These are phyloP conservation scores for Merluccius polli DNA, from an alignment of 2,797 vertebrate genomes.

Conservation along the genomic window DNA sequence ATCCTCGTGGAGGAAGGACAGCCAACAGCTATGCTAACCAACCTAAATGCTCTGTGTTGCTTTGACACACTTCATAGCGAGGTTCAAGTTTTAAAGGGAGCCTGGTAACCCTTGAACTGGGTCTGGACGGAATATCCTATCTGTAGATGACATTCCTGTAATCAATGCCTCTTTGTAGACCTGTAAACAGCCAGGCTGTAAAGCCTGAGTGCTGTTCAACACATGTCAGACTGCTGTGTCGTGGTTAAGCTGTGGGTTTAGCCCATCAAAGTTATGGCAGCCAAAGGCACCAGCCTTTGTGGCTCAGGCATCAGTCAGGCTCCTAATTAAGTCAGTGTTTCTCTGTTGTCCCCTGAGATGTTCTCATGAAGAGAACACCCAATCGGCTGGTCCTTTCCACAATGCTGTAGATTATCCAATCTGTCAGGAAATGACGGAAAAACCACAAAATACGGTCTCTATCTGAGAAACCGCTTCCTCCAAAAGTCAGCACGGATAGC, in stretches of 20 bases:
- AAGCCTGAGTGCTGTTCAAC: conserved; percentile 64
- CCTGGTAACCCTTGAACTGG: conserved; percentile 29
- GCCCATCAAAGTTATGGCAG: conserved; percentile 69
- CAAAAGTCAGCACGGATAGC: conserved; percentile 23
- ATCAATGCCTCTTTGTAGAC: conserved; percentile 29
- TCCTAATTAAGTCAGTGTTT: conserved; percentile 65
- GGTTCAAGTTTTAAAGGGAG: conserved; percentile 19
- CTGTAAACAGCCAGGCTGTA: conserved; percentile 60
- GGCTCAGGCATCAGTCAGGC: conserved; percentile 63
- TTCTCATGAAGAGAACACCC: conserved; percentile 59
- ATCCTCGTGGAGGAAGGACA: conserved; percentile 11
- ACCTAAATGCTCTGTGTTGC: not conserved
- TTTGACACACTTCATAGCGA: conserved; percentile 14
- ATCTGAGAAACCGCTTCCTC: conserved; percentile 52
- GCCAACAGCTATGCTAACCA: not conserved
- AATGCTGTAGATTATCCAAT: conserved; percentile 58
- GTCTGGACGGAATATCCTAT: conserved; percentile 3
- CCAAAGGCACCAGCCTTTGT: conserved; percentile 62
- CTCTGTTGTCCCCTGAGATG: conserved; percentile 61
- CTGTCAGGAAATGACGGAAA: conserved; percentile 63
- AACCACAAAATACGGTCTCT: conserved; percentile 48
- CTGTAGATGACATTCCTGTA: conserved; percentile 35
- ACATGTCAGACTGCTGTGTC: conserved; percentile 62
- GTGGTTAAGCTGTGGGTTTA: conserved; percentile 63
- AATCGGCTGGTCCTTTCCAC: conserved; percentile 46